Percentiles rank a stretch among this genome's conserved stretches.
phyloP scores from a whole-genome alignment of 2,888 invertebrate genomes.

The Leptopterna dolabrata region DNA sequence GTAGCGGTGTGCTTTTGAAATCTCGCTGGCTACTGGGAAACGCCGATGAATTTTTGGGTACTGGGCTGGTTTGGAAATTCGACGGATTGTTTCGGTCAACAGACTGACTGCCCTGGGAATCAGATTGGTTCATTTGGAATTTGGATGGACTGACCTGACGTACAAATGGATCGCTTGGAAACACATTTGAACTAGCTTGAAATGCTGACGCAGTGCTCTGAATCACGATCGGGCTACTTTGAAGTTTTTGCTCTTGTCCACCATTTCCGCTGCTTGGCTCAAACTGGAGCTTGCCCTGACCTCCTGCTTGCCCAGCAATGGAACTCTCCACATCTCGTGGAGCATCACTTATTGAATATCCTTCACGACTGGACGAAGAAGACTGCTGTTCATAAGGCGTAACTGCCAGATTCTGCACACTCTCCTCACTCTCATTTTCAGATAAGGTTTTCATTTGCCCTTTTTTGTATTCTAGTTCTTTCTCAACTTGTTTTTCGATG shows the following conservation, averaged over 20 bases:
- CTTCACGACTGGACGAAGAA: background rate
- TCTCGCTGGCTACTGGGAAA: too few species aligned
- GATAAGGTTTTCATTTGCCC: background rate
- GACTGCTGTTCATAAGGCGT: background rate
- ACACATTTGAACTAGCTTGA: background rate
- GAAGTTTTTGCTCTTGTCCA: too few species aligned
- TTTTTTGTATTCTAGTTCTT: background rate
- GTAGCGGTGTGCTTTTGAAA: too few species aligned
- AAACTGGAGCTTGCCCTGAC: background rate
- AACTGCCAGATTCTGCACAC: background rate
- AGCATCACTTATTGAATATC: background rate
- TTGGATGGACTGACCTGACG: background rate
- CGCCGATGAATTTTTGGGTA: background rate
- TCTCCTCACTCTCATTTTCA: background rate
- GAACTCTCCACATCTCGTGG: background rate
- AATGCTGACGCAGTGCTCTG: background rate
- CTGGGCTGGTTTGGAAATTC: background rate
- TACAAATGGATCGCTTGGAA: background rate
- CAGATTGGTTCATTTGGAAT: background rate
- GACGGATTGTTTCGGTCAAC: background rate
- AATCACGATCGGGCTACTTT: background rate
- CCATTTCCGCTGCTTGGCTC: too few species aligned
- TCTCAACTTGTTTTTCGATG: slow-evolving; percentile 4
- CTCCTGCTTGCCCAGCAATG: background rate
- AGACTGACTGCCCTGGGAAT: background rate